Evolutionary conservation across 1,140 invertebrate species (phyloP).

Genomic region (Pogonomyrmex californicus): DNA sequence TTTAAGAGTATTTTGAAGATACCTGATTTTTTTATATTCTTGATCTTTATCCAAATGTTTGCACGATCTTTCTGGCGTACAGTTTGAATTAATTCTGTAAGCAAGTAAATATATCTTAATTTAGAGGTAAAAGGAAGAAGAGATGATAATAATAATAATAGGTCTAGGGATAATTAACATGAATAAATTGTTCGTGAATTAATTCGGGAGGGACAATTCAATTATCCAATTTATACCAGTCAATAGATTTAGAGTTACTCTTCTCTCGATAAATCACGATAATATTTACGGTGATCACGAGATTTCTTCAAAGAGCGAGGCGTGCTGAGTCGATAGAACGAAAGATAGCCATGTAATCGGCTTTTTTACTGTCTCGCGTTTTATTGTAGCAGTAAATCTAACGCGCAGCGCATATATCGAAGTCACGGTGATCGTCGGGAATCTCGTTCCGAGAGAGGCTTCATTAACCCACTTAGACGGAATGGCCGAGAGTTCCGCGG

Average conservation of each 20-base stretch:
- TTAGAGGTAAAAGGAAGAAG: neutral
- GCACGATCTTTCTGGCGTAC: neutral
- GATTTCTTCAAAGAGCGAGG: neutral
- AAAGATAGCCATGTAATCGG: slow-evolving; percentile 8
- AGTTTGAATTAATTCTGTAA: neutral
- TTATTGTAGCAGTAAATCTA: slow-evolving; percentile 53
- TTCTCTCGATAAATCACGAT: neutral
- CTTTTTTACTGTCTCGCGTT: slow-evolving; percentile 32
- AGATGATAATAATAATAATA: neutral
- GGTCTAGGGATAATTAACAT: slow-evolving; percentile 1
- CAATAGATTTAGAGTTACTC: slow-evolving; percentile 3
- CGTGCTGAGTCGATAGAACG: neutral
- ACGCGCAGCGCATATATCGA: neutral
- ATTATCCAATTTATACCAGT: neutral
- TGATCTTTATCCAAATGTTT: neutral
- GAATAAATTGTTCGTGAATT: neutral
- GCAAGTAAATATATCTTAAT: neutral
- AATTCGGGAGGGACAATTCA: slow-evolving; percentile 14
- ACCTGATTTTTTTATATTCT: neutral
- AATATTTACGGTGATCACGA: neutral
- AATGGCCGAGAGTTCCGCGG: slow-evolving; percentile 17
- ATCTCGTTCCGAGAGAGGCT: slow-evolving; percentile 42
- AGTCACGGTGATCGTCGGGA: slow-evolving; percentile 17
- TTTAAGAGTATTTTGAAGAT: too few species aligned
- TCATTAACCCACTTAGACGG: slow-evolving; percentile 57